phyloP scores from a whole-genome alignment of 2,888 invertebrate species.

The Dugesia japonica region DNA sequence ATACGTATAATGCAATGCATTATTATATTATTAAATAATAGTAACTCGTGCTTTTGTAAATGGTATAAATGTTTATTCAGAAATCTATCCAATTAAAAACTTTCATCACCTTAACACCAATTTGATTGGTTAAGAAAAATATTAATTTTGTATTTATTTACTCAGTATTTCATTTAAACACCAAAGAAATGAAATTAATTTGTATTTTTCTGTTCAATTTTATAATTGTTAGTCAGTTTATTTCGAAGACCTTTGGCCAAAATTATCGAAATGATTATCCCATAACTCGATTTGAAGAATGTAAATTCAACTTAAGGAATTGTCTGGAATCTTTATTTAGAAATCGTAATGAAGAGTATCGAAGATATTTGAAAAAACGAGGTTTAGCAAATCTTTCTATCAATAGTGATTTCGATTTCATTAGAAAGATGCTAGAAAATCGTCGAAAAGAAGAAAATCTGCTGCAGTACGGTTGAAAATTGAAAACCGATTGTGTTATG shows the following conservation, averaged over 20 bases:
- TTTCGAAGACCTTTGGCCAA: neutral
- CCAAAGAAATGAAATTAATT: neutral
- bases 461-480: neutral
- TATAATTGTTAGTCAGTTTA: neutral
- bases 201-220: neutral
- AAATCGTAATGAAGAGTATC: neutral
- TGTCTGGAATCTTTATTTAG: neutral
- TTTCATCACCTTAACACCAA: no score
- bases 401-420: neutral
- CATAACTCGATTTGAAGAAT: neutral
- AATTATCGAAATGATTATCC: neutral
- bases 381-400: neutral
- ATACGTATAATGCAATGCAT: no score
- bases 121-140: no score
- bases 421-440: slow-evolving; percentile 1
- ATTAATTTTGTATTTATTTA: no score
- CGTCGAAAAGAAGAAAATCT: slow-evolving; percentile 13
- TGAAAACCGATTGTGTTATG: no score
- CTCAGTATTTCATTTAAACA: no score
- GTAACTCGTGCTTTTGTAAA: no score
- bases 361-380: neutral
- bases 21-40: no score
- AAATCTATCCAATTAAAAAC: no score
- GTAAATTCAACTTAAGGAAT: neutral
- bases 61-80: no score